Base-by-base conservation (phyloP, 2,113 vertebrate species). In the Odocoileus virginianus region DNA sequence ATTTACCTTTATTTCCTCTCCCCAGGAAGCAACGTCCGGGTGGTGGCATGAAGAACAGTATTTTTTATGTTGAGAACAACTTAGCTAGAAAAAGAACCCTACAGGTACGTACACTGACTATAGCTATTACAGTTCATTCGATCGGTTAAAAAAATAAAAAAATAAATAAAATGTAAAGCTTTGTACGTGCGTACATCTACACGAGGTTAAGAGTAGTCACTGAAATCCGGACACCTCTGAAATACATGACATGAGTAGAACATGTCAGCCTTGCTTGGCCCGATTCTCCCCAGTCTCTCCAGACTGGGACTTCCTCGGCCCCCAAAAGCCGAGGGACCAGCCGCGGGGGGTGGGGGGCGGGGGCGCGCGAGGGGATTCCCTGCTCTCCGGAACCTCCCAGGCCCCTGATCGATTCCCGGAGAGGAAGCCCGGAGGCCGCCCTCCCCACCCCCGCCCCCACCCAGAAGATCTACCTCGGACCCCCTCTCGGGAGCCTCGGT, bases 341-440 rank as follows among this genome's bases (percentile, higher is more conserved):
- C 21, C 50, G 21, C 1, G 36, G 67, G 19, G 21, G 36, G 10
- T 0, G 0, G 1, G 11, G 61, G 14, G 36, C 12, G 16, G 54
- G 27, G 15, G 60, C 78, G 27, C 6, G 7, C 52, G 16, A 40
- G 90, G 91, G 91, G 60, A 86, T 40, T 93, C 94, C 94, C 82
- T 60, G 94, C 17, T n/a, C 57, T 43, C 61, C 3, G 28, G 50
- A 21, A 52, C 40, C 17, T 7, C 47, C 45, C 45, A 13, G 36
- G 6, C 1, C 23, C 25, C 47, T 0, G 27, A 67, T 67, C 64
- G 33, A 1, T 89, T 84, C 64, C 95, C 4, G 28, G 17, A 52
- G 13, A 67, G n/a, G 67, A 47, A 81, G n/a, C 25, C 3, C 0
- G 2, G n/a, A 1, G 30, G 27, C 19, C 45, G 7, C 40, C 43